Conservation (phyloP, 2,888 invertebrate genomes). For the Ectropis crepuscularia region DNA sequence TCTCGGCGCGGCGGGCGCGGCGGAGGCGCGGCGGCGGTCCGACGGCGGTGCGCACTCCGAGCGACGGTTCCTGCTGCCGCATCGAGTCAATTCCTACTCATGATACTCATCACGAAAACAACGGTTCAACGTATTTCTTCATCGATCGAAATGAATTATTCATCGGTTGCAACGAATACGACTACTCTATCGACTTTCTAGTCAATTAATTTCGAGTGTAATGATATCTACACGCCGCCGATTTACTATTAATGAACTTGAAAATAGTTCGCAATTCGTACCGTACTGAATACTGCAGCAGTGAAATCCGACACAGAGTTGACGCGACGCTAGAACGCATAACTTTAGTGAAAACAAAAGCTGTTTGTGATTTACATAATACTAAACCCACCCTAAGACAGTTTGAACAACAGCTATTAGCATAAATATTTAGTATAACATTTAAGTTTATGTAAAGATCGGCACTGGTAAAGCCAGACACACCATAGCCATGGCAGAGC, state of each 20-base stretch:
- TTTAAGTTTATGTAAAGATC: conserved; percentile 45
- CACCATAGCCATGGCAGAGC: neutral
- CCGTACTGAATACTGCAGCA: conserved; percentile 46
- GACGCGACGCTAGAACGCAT: conserved; percentile 34
- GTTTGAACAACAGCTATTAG: conserved; percentile 61
- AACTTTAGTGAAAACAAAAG: conserved; percentile 52
- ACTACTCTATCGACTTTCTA: conserved; percentile 49
- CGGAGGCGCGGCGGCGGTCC: neutral
- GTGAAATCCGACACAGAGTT: conserved; percentile 30
- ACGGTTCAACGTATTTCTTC: conserved; percentile 33
- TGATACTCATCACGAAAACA: conserved; percentile 29
- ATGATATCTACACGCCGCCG: conserved; percentile 32
- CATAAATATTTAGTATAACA: conserved; percentile 45
- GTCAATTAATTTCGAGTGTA: conserved; percentile 46
- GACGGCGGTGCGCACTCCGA: conserved; percentile 11
- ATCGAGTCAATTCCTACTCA: conserved; percentile 25
- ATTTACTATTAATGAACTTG: conserved; percentile 31
- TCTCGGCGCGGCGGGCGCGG: conserved; percentile 8
- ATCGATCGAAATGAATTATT: conserved; percentile 39
- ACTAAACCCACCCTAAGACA: conserved; percentile 71
- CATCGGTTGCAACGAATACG: conserved; percentile 37
- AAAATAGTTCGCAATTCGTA: conserved; percentile 30
- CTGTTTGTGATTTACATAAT: conserved; percentile 68
- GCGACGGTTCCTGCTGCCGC: conserved; percentile 23
- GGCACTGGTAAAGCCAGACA: conserved; percentile 8